Conservation (phyloP, 2,113 vertebrate species). For the Tylochromis polylepis region DNA sequence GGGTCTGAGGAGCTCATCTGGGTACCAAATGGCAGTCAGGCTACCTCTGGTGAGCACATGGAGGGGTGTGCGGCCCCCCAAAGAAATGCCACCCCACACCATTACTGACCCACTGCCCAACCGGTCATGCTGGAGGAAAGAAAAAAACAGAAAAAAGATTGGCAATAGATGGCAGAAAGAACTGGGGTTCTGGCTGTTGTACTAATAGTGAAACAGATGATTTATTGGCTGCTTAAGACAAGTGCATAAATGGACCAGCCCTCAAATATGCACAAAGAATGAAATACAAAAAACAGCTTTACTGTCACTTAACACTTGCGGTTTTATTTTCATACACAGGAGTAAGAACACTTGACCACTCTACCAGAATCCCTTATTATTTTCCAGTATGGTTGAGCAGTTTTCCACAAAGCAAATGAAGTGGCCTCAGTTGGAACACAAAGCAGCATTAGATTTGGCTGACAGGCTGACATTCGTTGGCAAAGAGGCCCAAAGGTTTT, state of each 20-base stretch:
- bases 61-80: too few species aligned
- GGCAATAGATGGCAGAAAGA: fast-evolving
- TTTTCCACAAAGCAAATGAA: background rate
- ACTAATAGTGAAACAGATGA: background rate
- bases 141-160: background rate
- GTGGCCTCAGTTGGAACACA: background rate
- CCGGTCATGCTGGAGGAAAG: too few species aligned
- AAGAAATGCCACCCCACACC: too few species aligned
- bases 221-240: background rate
- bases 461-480: background rate
- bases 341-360: background rate
- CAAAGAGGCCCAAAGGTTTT: background rate
- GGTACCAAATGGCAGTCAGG: too few species aligned
- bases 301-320: background rate
- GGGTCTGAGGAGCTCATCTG: too few species aligned
- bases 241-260: background rate
- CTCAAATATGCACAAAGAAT: background rate
- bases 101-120: too few species aligned
- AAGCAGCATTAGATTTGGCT: background rate
- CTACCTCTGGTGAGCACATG: too few species aligned
- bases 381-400: background rate
- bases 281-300: background rate
- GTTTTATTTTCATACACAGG: background rate
- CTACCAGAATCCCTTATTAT: background rate
- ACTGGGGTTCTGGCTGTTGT: background rate